Conservation (phyloP, 2,797 vertebrate genomes). For the Sebastes vulpes region DNA sequence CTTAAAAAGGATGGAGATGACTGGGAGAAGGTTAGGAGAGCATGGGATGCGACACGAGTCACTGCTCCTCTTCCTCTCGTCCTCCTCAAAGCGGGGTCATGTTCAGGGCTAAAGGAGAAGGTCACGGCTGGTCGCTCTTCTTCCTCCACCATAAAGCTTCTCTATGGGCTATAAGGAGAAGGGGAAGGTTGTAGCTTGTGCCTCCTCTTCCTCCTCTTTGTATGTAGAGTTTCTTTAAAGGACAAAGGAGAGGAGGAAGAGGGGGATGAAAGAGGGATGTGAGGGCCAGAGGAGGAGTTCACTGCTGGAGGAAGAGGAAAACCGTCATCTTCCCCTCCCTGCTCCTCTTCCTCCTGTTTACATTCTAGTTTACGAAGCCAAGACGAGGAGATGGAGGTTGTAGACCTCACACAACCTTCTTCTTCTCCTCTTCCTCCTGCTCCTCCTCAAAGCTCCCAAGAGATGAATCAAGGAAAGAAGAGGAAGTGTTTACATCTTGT, state of each 20-base stretch:
- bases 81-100: too few species aligned
- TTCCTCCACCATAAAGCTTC: neutral
- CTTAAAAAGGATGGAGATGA: conserved; percentile 38
- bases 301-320: neutral
- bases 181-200: neutral
- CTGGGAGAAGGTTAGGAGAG: conserved; percentile 25
- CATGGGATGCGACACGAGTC: conserved; percentile 42
- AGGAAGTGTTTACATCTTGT: neutral
- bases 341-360: conserved; percentile 4
- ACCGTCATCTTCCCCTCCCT: neutral
- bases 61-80: conserved; percentile 53
- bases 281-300: conserved; percentile 2
- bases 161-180: neutral
- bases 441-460: neutral
- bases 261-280: neutral
- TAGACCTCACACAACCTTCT: neutral
- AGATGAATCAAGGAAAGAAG: neutral
- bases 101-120: conserved; percentile 70
- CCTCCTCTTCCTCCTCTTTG: conserved; percentile 37
- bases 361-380: neutral
- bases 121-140: conserved; percentile 62
- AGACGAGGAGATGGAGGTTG: neutral
- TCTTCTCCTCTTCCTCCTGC: conserved; percentile 1
- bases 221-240: conserved; percentile 8
- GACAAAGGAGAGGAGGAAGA: conserved; percentile 23